Evolutionary conservation across 2,888 invertebrate genomes (phyloP), one percentile per base, ranked within the genome.

Genomic region (Zele albiditarsus): DNA sequence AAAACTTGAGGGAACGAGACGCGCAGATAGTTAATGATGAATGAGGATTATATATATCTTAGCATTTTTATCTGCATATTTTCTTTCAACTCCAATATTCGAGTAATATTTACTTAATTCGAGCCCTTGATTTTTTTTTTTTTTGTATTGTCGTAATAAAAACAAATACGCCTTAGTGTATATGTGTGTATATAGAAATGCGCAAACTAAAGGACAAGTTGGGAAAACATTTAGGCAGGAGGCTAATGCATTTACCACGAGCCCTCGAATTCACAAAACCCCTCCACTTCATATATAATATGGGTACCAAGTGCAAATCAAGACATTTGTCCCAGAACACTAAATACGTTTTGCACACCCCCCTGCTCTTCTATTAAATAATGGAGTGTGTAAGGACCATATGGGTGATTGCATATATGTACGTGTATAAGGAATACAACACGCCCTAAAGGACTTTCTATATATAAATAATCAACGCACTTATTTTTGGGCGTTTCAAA

Each of bases 321-420:
- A 86, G 84, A 83, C 86, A 84, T 86, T 87, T 85, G 86, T 86
- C 82, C 82, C 82, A 79, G 75, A 77, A 80, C 80, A 82, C 82
- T 83, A 86, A 85, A 84, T 85, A 84, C 84, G 80, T 85, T 85
- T 86, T 82, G 83, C 82, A 77, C 53, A 79, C 77, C 71, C 75
- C 78, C 80, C 82, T 73, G 76, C 75, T 74, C 77, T 33, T 27
- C 12, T 67, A 38, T 31, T 38, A 71, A 75, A 71, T 75, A 70
- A 71, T 74, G 31, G 71, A 73, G 62, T 71, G 62, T 60, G 33
- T 23, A 28, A 46, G 58, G 73, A 42, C 60, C 42, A 60, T 72
- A 27, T 57, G 25, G 62, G 38, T 53, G 63, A 49, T 53, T 74
- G 49, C 33, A 28, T 66, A 28, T 60, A 66, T 42, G n/a, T 53